Base-by-base conservation (phyloP, 2,888 invertebrate genomes). In the Octonoba sinensis region DNA sequence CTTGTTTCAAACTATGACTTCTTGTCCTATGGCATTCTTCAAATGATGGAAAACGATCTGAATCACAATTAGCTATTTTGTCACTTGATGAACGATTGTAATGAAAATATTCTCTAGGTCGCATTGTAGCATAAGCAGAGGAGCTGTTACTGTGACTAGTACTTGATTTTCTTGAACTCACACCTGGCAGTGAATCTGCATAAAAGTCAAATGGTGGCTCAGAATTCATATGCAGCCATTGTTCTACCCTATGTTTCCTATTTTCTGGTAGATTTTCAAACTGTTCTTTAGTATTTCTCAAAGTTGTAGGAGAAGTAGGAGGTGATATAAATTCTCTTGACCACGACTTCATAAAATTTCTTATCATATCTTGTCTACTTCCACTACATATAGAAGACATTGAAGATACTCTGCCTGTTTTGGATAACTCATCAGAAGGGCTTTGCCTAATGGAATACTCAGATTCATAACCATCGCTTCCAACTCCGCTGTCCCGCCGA, bases 211-310 rank as follows among this genome's bases (percentile, higher is more conserved):
- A 78, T 6, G 83, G 75, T 46, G 51, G 71, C 27, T 66, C 66
- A 46, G 83, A 72, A 49, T 72, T 67, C 78, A 82, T 84, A 46
- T 84, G 76, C 49, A 85, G 62, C 85, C 85, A 85, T 64, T 85
- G 85, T 60, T 85, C 85, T n/a, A 85, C 85, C 56, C 85, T 67
- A 59, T 83, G 73, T 56, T 84, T 79, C 20, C 75, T 73, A 12
- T 47, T 64, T 20, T 83, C 78, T 22, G 77, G 60, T 6, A 83
- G 64, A 54, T 66, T 84, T 20, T 83, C 83, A n/a, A 76, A 64
- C 24, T 70, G 78, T 44, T 81, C 83, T 54, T 83, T 69, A 3
- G 59, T 69, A 51, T 70, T 75, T 0, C 70, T 57, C 3, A 76
- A 46, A 12, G 82, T 67, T 2, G 72, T 79, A 22, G 83, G 74